These are phyloP conservation scores for Arion vulgaris DNA, from an alignment of 1,140 invertebrate genomes.

Conservation along the genomic window DNA sequence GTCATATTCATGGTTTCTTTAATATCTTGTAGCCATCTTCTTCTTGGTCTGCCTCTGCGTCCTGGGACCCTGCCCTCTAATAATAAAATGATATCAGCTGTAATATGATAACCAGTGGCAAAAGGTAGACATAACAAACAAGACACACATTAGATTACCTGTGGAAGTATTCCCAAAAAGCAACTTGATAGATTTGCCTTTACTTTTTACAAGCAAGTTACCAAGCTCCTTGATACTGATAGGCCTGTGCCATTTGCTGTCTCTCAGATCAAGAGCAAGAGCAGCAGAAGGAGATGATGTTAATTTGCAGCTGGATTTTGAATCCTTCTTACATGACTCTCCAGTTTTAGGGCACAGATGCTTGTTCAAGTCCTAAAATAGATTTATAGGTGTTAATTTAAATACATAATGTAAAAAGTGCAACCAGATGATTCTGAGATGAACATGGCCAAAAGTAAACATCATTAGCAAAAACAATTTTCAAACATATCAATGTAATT, in stretches of 20 bases:
- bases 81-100: too few species aligned
- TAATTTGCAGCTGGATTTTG: neutral
- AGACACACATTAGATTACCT: too few species aligned
- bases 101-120: too few species aligned
- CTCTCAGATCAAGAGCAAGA: neutral
- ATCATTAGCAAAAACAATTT: too few species aligned
- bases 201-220: conserved; percentile 44
- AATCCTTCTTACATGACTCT: conserved; percentile 1
- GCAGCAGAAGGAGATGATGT: neutral
- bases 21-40: too few species aligned
- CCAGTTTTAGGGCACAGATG: conserved; percentile 42
- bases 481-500: too few species aligned
- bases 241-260: conserved; percentile 51
- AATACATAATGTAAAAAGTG: neutral
- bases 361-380: conserved; percentile 42
- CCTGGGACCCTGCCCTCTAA: too few species aligned
- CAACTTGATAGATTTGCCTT: conserved; percentile 45
- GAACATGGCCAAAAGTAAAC: too few species aligned
- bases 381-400: neutral
- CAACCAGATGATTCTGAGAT: too few species aligned
- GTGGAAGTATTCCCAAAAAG: conserved; percentile 55
- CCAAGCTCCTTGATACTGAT: conserved; percentile 50
- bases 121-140: too few species aligned
- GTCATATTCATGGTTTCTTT: too few species aligned
- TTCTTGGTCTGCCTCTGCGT: too few species aligned